Base-by-base conservation (phyloP, 2,888 invertebrate genomes). In the Diarsia rubi region DNA sequence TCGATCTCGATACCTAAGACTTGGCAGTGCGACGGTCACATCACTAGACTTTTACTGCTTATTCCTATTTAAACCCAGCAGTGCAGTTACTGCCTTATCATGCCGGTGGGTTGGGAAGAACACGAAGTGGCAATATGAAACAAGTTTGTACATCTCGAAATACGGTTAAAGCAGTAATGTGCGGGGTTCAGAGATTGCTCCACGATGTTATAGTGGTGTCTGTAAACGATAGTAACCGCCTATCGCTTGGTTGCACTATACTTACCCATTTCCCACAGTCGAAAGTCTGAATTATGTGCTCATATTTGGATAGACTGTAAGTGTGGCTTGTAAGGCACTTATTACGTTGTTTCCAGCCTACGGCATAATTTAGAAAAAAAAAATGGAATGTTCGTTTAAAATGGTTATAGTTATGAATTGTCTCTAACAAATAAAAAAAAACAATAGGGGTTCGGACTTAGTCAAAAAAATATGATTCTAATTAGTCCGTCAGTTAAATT, bases 261-360 rank as follows among this genome's bases (percentile, higher is more conserved):
- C 8, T 81, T 83, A 83, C 47, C 62, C 52, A 79, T 81, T 83
- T 83, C 83, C 66, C 79, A 83, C 79, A 66, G 83, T 81, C 44
- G 79, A 79, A 83, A 83, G 69, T 73, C 45, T 52, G 59, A 79
- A 74, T 83, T 54, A 67, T 69, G 45, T 37, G 27, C 37, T 79
- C 66, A 74, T 69, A 66, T 83, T 79, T 73, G 57, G 44, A 47
- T 59, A 19, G 14, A 44, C 44, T 65, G 31, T 71, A 79, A 82
- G 63, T 78, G 44, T 73, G n/a, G 67, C 24, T 54, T 65, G 6
- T 19, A 19, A 27, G 21, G 16, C 12, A 49, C 27, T 57, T 67
- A 72, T 64, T 67, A 57, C 21, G 21, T 45, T 27, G 16, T 49
- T 63, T 27, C 44, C 42, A 12, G 24, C 14, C 24, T 31, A 44